A percentile compares a stretch with the other conserved stretches of the same genome.
phyloP scores from a whole-genome alignment of 2,888 invertebrate species.

The Dryobotodes eremita region DNA sequence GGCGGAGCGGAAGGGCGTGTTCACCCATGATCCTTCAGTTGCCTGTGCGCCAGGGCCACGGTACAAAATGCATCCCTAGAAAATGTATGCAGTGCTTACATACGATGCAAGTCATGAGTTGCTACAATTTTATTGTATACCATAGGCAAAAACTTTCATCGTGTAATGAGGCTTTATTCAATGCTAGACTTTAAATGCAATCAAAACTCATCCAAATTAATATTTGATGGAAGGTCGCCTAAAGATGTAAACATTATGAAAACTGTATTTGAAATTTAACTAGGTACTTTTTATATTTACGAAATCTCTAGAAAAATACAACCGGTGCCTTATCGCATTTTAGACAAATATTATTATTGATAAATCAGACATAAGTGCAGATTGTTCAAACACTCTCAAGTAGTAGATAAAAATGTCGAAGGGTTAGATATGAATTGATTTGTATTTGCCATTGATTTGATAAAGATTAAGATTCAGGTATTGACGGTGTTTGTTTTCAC shows the following conservation, averaged over 20 bases:
- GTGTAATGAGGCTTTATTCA: no score
- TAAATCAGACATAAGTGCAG: not conserved
- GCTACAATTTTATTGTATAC: no score
- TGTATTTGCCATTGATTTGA: conserved; percentile 21
- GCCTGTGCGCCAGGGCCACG: no score
- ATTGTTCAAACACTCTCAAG: not conserved
- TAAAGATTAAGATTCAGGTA: conserved; percentile 27
- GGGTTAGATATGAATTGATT: conserved; percentile 18
- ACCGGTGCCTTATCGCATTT: not conserved
- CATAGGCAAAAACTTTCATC: no score
- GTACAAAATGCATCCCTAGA: no score
- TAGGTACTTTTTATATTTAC: not conserved
- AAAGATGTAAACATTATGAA: not conserved
- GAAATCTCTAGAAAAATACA: not conserved
- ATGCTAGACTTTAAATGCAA: not conserved
- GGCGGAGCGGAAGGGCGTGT: no score
- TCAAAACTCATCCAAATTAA: not conserved
- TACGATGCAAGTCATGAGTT: not conserved
- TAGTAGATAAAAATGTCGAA: conserved; percentile 22
- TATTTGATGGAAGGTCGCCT: not conserved
- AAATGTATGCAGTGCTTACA: no score
- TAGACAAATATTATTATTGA: not conserved
- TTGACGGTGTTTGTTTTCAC: not conserved
- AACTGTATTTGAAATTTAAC: not conserved
- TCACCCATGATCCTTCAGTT: no score